These are phyloP conservation scores for Squalus acanthias DNA, from an alignment of 2,797 vertebrate species.

Conservation along the genomic window DNA sequence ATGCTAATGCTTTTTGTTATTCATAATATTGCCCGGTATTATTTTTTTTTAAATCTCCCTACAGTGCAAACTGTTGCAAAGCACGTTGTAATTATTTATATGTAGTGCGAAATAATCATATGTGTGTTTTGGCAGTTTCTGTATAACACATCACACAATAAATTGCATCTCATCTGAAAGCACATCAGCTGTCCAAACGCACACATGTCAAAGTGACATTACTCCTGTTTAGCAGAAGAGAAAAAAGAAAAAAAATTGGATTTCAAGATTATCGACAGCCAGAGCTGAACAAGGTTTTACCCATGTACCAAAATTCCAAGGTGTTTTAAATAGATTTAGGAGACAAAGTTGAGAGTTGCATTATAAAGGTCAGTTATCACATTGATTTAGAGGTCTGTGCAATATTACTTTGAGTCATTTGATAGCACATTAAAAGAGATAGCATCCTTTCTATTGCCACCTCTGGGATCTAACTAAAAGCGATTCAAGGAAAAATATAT, in stretches of 20 bases:
- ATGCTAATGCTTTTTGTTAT: background rate
- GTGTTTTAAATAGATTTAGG: constrained; percentile 31
- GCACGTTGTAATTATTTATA: background rate
- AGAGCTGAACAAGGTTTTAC: background rate
- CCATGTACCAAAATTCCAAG: background rate
- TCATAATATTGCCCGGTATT: constrained; percentile 6
- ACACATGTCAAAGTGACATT: constrained; percentile 28
- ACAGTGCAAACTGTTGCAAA: constrained; percentile 6
- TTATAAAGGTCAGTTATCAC: constrained; percentile 37
- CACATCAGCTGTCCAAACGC: constrained; percentile 27
- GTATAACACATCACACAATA: background rate
- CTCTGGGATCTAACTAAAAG: constrained; percentile 35
- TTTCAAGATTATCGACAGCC: background rate
- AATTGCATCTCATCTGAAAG: constrained; percentile 30
- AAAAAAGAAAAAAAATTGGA: background rate
- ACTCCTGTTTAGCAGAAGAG: constrained; percentile 24
- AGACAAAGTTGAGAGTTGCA: constrained; percentile 32
- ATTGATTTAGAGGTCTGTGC: constrained; percentile 36
- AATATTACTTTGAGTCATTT: constrained; percentile 37
- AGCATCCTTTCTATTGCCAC: constrained; percentile 34
- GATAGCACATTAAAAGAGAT: constrained; percentile 35
- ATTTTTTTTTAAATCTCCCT: background rate
- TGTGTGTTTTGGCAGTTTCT: constrained; percentile 14
- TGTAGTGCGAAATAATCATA: constrained; percentile 30
- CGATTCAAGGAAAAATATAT: constrained; percentile 30